Conservation (phyloP, 2,113 vertebrate species). For the Dunckerocampus dactyliophorus region DNA sequence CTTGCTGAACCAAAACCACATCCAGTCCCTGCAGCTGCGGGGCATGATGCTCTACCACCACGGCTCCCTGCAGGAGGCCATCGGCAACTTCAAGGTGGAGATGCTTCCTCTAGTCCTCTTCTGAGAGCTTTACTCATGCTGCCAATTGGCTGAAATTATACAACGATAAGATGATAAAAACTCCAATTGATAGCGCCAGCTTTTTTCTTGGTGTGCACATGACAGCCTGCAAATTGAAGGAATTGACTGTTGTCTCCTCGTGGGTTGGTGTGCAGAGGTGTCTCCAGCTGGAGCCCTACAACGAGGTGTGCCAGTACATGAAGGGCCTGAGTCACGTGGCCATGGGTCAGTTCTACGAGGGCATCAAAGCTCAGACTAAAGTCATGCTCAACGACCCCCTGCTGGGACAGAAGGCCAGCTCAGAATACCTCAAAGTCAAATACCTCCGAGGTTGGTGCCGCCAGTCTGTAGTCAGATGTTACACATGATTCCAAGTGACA, state of each 20-base stretch:
- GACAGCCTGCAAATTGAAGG: background rate
- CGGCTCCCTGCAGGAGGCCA: conserved; percentile 88
- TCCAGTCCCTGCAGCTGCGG: conserved; percentile 91
- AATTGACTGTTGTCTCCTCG: background rate
- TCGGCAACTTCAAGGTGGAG: conserved; percentile 93
- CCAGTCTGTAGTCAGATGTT: background rate
- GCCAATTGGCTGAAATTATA: too few relatives aligned
- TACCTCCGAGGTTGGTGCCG: conserved; percentile 86
- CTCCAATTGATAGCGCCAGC: too few relatives aligned
- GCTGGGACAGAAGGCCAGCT: conserved; percentile 93
- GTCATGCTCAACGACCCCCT: conserved; percentile 96
- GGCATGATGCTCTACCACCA: conserved; percentile 98
- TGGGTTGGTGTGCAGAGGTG: conserved; percentile 77
- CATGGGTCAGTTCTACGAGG: conserved; percentile 98
- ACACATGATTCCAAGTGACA: background rate
- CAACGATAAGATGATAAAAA: too few relatives aligned
- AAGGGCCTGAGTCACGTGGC: conserved; percentile 94
- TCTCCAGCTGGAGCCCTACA: conserved; percentile 91
- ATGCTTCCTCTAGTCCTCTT: background rate
- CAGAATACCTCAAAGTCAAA: conserved; percentile 97
- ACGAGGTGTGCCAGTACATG: conserved; percentile 98
- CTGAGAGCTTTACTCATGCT: too few relatives aligned
- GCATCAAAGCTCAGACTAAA: conserved; percentile 97
- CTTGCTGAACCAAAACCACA: conserved; percentile 94
- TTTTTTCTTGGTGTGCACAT: too few relatives aligned